Evolutionary conservation across 2,113 vertebrate species (phyloP).

Genomic region (Dasyprocta punctata): DNA sequence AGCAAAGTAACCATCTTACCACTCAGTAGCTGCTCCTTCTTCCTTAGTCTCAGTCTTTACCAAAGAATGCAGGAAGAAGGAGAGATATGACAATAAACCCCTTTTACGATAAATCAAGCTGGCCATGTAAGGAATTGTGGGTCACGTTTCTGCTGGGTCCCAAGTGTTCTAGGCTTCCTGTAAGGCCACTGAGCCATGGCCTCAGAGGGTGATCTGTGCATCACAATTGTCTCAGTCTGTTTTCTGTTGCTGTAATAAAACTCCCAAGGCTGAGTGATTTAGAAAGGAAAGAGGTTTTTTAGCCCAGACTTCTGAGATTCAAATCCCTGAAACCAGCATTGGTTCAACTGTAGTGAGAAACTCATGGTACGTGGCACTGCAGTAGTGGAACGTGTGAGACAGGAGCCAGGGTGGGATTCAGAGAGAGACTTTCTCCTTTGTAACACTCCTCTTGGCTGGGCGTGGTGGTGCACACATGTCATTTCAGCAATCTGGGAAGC

Average conservation of each 20-base stretch:
- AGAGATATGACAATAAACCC: background rate
- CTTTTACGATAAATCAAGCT: background rate
- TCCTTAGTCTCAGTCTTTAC: background rate
- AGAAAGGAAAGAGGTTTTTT: background rate
- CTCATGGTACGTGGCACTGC: background rate
- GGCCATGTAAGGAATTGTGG: background rate
- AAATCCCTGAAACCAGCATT: background rate
- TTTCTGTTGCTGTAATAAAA: background rate
- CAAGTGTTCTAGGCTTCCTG: background rate
- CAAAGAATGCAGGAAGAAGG: background rate
- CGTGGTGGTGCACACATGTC: background rate
- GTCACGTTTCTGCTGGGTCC: background rate
- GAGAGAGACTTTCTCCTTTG: background rate
- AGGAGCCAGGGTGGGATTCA: background rate
- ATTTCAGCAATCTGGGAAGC: background rate
- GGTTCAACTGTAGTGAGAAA: background rate
- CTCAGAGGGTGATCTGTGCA: background rate
- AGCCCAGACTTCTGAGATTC: background rate
- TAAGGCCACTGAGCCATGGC: background rate
- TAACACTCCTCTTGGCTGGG: background rate
- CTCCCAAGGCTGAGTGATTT: background rate
- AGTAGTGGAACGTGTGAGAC: background rate
- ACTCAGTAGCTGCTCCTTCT: background rate
- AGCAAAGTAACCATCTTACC: background rate
- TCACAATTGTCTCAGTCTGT: background rate